Evolutionary conservation across 2,888 invertebrate genomes (phyloP).

Genomic region (Hypena proboscidalis): DNA sequence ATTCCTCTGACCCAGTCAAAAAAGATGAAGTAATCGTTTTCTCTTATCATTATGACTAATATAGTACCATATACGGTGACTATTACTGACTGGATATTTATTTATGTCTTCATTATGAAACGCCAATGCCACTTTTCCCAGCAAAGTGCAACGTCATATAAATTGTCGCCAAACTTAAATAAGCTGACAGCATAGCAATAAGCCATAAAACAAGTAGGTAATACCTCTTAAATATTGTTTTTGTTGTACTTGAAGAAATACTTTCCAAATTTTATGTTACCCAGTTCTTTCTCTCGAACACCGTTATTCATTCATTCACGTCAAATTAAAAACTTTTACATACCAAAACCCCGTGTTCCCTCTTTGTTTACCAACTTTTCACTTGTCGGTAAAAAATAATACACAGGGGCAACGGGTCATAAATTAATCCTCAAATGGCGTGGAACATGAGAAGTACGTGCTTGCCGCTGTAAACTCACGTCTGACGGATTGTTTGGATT

Average conservation of each 20-base stretch:
- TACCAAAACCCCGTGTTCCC: neutral
- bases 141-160: neutral
- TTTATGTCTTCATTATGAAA: slow-evolving; percentile 5
- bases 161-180: neutral
- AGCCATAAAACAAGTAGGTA: neutral
- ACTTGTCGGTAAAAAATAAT: too few species aligned
- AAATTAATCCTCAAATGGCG: slow-evolving; percentile 39
- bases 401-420: slow-evolving; percentile 30
- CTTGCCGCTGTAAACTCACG: slow-evolving; percentile 66
- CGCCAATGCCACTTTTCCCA: neutral
- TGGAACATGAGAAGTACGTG: slow-evolving; percentile 68
- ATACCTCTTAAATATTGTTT: neutral
- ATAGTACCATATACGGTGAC: too few species aligned
- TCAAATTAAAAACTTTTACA: neutral
- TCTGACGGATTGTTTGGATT: slow-evolving; percentile 64
- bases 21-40: too few species aligned
- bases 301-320: neutral
- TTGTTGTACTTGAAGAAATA: neutral
- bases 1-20: too few species aligned
- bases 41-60: too few species aligned
- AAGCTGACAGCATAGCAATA: neutral
- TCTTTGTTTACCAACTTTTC: neutral
- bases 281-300: neutral
- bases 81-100: slow-evolving; percentile 1
- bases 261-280: neutral